Evolutionary conservation across 2,113 vertebrate genomes (phyloP).

Genomic region (Thalassoma bifasciatum): DNA sequence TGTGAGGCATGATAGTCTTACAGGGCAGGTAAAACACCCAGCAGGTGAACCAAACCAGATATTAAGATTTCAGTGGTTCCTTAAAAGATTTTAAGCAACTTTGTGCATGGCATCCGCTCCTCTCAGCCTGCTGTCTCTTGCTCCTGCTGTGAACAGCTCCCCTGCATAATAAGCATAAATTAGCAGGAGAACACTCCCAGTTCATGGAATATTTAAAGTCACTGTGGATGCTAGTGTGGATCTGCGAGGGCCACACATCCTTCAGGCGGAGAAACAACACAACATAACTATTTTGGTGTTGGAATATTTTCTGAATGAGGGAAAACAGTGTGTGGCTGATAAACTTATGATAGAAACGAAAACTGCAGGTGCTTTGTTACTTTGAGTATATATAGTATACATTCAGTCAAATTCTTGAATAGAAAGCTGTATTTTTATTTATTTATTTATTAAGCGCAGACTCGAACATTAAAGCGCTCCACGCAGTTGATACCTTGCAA

Average conservation of each 20-base stretch:
- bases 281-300: background rate
- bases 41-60: conserved; percentile 64
- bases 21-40: conserved; percentile 33
- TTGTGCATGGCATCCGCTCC: background rate
- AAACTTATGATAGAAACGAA: background rate
- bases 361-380: too few species aligned
- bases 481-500: background rate
- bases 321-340: background rate
- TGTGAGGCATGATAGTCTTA: conserved; percentile 51
- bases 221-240: conserved; percentile 40
- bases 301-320: background rate
- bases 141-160: conserved; percentile 24
- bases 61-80: background rate
- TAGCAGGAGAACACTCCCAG: conserved; percentile 61
- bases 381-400: background rate
- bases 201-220: conserved; percentile 71
- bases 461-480: too few species aligned
- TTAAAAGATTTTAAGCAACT: conserved; percentile 30
- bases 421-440: too few species aligned
- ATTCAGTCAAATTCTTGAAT: background rate
- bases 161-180: conserved; percentile 48
- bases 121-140: background rate
- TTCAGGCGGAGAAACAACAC: background rate
- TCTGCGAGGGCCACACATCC: conserved; percentile 6
- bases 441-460: background rate